A percentile compares a stretch with the other conserved stretches of the same genome.
phyloP scores from a whole-genome alignment of 2,797 vertebrate genomes.

The Sebastes taczanowskii region DNA sequence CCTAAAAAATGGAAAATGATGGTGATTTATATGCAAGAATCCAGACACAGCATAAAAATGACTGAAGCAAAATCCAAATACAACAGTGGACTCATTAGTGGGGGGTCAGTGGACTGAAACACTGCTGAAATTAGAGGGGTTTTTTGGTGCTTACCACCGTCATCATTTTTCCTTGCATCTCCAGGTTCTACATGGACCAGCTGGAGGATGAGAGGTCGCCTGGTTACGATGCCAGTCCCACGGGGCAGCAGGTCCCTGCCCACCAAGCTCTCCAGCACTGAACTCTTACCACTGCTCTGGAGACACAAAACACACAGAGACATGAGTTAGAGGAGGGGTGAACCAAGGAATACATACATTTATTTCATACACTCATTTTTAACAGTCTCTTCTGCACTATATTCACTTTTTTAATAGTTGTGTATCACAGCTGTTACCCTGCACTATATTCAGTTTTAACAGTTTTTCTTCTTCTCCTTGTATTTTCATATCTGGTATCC shows the following conservation, averaged over 20 bases:
- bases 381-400: no score
- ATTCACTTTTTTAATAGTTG: no score
- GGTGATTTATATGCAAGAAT: neutral
- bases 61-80: neutral
- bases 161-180: slow-evolving; percentile 92
- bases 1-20: neutral
- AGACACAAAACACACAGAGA: slow-evolving; percentile 49
- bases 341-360: neutral
- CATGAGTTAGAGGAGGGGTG: neutral
- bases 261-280: slow-evolving; percentile 96
- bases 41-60: neutral
- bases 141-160: slow-evolving; percentile 82
- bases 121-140: neutral
- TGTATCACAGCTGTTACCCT: no score
- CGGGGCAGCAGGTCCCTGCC: slow-evolving; percentile 95
- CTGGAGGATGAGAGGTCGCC: slow-evolving; percentile 96
- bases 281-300: slow-evolving; percentile 99
- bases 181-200: slow-evolving; percentile 92
- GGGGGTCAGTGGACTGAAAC: neutral
- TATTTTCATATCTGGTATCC: no score
- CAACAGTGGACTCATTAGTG: neutral
- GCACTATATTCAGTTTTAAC: no score
- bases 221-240: slow-evolving; percentile 95
- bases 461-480: no score
- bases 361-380: no score